phyloP scores from a whole-genome alignment of 2,113 vertebrate species.

The Thalassarche chlororhynchos region DNA sequence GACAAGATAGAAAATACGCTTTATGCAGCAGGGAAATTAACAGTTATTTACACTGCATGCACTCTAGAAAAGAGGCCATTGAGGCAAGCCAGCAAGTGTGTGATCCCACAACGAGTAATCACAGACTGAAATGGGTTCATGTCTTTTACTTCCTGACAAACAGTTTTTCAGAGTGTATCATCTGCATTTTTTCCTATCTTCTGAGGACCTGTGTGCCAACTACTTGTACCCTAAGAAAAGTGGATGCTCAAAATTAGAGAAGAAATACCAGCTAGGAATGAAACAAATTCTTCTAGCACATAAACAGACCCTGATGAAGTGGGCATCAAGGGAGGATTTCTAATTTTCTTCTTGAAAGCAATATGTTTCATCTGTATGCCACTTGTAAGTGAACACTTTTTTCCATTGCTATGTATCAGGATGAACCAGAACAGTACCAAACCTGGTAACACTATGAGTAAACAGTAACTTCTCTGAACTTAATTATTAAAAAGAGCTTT shows the following conservation, averaged over 20 bases:
- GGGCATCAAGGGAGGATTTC: neutral
- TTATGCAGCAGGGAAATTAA: neutral
- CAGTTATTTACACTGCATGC: neutral
- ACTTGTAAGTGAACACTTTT: neutral
- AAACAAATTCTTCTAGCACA: neutral
- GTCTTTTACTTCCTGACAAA: neutral
- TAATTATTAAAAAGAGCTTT: neutral
- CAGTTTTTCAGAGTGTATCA: neutral
- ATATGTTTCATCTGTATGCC: neutral
- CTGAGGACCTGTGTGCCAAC: neutral
- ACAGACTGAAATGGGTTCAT: neutral
- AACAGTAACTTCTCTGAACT: neutral
- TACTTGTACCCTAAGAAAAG: neutral
- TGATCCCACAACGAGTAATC: neutral
- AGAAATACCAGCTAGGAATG: neutral
- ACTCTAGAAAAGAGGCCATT: neutral
- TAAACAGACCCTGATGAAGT: constrained; percentile 35
- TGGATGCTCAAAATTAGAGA: neutral
- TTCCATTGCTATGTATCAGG: neutral
- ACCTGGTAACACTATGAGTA: neutral
- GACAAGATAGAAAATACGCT: neutral
- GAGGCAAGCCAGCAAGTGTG: neutral
- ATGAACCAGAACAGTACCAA: neutral
- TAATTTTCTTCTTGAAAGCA: constrained; percentile 50
- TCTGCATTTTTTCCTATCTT: neutral